Percentiles rank a stretch among this genome's conserved stretches.
Evolutionary conservation across 37 sponge, comb jelly and placozoan genomes (phyloP).

Genomic region (Axinella damicornis): DNA sequence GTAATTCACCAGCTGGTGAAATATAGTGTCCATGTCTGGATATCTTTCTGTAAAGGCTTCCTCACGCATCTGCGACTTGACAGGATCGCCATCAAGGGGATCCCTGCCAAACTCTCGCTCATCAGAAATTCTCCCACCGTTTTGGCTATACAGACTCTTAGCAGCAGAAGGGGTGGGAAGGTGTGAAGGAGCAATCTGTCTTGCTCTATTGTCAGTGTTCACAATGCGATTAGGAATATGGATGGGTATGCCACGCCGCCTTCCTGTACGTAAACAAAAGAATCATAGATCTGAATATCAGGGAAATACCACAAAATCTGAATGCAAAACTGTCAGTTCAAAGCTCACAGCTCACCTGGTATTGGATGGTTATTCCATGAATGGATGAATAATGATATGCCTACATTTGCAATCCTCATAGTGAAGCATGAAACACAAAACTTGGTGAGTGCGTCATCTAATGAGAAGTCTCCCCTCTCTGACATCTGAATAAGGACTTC

Average conservation of each 20-base stretch:
- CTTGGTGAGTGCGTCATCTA: conserved; percentile 2
- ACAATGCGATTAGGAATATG: not conserved
- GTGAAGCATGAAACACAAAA: conserved; percentile 76
- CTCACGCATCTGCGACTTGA: not conserved
- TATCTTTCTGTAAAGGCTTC: conserved; percentile 22
- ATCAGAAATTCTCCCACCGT: conserved; percentile 19
- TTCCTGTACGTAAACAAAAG: not conserved
- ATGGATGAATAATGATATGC: no score
- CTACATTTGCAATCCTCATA: no score
- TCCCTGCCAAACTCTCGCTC: conserved; percentile 10
- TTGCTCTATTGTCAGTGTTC: conserved; percentile 3
- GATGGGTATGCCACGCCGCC: not conserved
- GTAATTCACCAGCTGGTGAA: conserved; percentile 38
- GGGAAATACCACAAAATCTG: no score
- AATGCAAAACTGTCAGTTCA: no score
- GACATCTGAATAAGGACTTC: conserved; percentile 24
- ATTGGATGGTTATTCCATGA: no score
- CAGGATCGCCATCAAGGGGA: conserved; percentile 13
- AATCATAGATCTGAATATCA: no score
- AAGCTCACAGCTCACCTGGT: no score
- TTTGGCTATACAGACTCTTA: not conserved
- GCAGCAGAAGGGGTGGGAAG: conserved; percentile 23
- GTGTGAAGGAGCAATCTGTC: not conserved
- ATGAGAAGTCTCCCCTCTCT: conserved; percentile 24
- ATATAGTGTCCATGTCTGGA: conserved; percentile 37